Percentiles rank a stretch among this genome's conserved stretches.
These are phyloP conservation scores for Acipenser transmontanus DNA, from an alignment of 2,797 vertebrate species.

Conservation along the genomic window DNA sequence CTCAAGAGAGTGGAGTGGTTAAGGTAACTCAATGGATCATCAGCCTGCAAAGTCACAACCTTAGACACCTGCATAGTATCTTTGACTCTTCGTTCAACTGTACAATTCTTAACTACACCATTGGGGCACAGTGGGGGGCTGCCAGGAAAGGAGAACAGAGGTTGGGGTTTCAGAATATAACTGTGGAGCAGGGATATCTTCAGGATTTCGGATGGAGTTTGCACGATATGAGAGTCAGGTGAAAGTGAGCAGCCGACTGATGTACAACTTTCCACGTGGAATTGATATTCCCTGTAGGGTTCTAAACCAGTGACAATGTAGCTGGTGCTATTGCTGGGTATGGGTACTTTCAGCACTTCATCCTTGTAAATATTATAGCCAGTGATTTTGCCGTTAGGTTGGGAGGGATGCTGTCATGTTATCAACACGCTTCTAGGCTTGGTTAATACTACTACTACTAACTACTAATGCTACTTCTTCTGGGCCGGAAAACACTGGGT, in stretches of 20 bases:
- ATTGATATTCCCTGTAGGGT: conserved; percentile 50
- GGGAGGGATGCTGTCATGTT: conserved; percentile 57
- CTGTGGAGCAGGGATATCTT: conserved; percentile 65
- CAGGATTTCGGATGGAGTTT: conserved; percentile 70
- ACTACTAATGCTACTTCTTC: too few species aligned
- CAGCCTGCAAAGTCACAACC: conserved; percentile 50
- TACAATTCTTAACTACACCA: conserved; percentile 66
- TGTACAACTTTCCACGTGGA: conserved; percentile 75
- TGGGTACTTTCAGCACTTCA: conserved; percentile 31
- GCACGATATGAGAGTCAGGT: conserved; percentile 42
- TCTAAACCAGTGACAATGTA: conserved; percentile 35
- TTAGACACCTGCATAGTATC: conserved; percentile 58
- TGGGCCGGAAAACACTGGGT: too few species aligned
- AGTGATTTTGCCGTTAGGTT: conserved; percentile 58
- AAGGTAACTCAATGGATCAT: conserved; percentile 60
- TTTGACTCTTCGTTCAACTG: conserved; percentile 65
- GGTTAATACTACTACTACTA: conserved; percentile 15
- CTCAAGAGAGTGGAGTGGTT: conserved; percentile 72
- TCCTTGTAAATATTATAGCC: conserved; percentile 64
- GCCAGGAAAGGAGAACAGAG: conserved; percentile 83
- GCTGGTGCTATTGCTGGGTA: conserved; percentile 43
- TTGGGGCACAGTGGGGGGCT: conserved; percentile 56
- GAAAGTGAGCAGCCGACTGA: conserved; percentile 74
- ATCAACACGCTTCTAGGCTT: conserved; percentile 45
- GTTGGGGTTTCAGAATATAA: conserved; percentile 82